Base-by-base conservation (phyloP, 2,797 vertebrate species). In the Leucoraja ocellata region DNA sequence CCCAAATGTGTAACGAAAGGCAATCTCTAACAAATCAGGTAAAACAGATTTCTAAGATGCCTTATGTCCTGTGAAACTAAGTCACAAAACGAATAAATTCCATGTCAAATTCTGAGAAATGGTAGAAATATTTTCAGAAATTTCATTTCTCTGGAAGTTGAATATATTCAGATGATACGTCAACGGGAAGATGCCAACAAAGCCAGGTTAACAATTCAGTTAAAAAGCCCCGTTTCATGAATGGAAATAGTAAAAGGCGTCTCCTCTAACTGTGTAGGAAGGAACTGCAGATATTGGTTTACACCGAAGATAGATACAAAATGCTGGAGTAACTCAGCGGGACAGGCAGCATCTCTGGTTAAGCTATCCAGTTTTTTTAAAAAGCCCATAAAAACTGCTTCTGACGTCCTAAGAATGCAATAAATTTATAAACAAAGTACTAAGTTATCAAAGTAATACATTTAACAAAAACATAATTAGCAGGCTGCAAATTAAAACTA, bases 91-190 rank as follows among this genome's bases (percentile, higher is more conserved):
- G 0, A 13, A 76, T 2, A 68, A 92, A 91, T 36, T 16, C 68
- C 90, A 36, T 54, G 25, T 73, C 32, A 73, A 92, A 76, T 88
- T 88, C 84, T 88, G n/a, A 88, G 84, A 68, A 73, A 71, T 91
- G 36, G 9, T 84, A 10, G 71, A 73, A 92, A 1, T 54, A 76
- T 76, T 74, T 76, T 68, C n/a, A 68, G 23, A 74, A 92, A 92
- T 54, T 76, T 92, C 28, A 76, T 71, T 76, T 74, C 71, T 88
- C 63, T 36, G n/a, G 7, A 88, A 88, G 68, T 68, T n/a, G 84
- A 88, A 86, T 36, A 1, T 1, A 88, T 68, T 68, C 61, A 68
- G 14, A 90, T 8, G 18, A 16, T 21, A 4, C n/a, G 54, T 54
- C 46, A 10, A 74, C 21, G 8, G 21, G 71, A 76, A 21, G 14